Percentiles rank a stretch among this genome's conserved stretches.
Evolutionary conservation across 2,888 invertebrate genomes (phyloP).

Genomic region (Pegoplata infirma): DNA sequence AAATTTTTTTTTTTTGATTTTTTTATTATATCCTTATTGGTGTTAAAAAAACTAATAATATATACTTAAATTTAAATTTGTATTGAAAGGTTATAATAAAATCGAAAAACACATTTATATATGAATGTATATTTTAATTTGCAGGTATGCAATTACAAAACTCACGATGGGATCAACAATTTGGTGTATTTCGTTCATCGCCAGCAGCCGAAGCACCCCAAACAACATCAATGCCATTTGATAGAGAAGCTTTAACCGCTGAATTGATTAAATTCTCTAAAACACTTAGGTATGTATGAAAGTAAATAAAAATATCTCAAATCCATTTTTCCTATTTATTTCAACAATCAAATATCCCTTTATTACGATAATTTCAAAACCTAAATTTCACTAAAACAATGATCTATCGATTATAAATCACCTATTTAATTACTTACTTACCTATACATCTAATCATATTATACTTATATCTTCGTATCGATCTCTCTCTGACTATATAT

Average conservation of each 20-base stretch:
- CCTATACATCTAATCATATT: background rate
- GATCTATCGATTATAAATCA: background rate
- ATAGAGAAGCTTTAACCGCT: conserved; percentile 79
- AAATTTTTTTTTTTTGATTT: too few relatives aligned
- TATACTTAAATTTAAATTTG: too few relatives aligned
- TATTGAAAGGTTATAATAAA: too few relatives aligned
- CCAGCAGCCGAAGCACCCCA: conserved; percentile 78
- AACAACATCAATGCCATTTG: conserved; percentile 74
- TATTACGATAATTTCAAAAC: background rate
- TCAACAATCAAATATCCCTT: background rate
- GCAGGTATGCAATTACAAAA: conserved; percentile 73
- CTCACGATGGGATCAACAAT: conserved; percentile 82
- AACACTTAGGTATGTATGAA: conserved; percentile 71
- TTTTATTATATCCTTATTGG: too few relatives aligned
- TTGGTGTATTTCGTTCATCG: conserved; percentile 84
- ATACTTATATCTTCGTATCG: conserved; percentile 23
- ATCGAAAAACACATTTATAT: too few relatives aligned
- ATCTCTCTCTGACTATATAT: conserved; percentile 21
- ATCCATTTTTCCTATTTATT: background rate
- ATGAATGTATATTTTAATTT: background rate
- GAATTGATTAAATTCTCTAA: conserved; percentile 79
- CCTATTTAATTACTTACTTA: background rate
- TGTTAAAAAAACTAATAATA: too few relatives aligned
- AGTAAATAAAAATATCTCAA: background rate
- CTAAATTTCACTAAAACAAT: background rate